Conservation (phyloP, 2,888 invertebrate species). For the Morpho helenor region DNA sequence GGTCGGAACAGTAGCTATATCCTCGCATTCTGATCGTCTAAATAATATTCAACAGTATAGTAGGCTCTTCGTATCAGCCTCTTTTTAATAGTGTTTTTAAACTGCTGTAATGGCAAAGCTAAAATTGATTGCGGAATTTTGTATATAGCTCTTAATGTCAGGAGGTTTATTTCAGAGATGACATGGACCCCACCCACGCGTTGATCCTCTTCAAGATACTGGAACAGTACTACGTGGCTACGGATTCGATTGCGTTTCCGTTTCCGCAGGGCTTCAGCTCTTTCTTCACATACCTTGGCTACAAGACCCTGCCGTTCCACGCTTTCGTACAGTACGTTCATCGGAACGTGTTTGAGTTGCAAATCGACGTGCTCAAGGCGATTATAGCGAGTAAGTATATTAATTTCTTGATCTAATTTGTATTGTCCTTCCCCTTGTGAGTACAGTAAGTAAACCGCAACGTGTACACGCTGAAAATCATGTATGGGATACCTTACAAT, state of each 20-base stretch:
- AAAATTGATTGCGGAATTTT: too few relatives aligned
- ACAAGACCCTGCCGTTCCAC: conserved; percentile 86
- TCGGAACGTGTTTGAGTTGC: conserved; percentile 90
- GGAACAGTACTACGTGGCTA: conserved; percentile 89
- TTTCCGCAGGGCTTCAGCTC: conserved; percentile 93
- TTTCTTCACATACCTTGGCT: conserved; percentile 92
- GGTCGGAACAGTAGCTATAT: too few relatives aligned
- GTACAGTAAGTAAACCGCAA: too few relatives aligned
- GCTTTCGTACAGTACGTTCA: conserved; percentile 92
- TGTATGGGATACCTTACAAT: too few relatives aligned
- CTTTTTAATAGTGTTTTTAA: too few relatives aligned
- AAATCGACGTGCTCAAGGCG: conserved; percentile 92
- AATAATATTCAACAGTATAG: too few relatives aligned
- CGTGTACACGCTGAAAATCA: too few relatives aligned
- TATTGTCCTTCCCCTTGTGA: too few relatives aligned
- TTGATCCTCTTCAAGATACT: conserved; percentile 86
- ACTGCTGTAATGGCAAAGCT: too few relatives aligned
- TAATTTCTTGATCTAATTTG: neutral
- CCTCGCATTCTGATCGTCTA: too few relatives aligned
- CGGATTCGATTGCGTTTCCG: conserved; percentile 87
- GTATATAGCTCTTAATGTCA: too few relatives aligned
- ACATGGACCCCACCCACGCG: conserved; percentile 84
- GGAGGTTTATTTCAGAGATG: conserved; percentile 78
- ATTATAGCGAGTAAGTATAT: conserved; percentile 84
- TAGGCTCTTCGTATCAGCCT: too few relatives aligned